Evolutionary conservation across 2,797 vertebrate genomes (phyloP), one percentile per base, ranked within the genome.

Genomic region (Amniataba percoides): DNA sequence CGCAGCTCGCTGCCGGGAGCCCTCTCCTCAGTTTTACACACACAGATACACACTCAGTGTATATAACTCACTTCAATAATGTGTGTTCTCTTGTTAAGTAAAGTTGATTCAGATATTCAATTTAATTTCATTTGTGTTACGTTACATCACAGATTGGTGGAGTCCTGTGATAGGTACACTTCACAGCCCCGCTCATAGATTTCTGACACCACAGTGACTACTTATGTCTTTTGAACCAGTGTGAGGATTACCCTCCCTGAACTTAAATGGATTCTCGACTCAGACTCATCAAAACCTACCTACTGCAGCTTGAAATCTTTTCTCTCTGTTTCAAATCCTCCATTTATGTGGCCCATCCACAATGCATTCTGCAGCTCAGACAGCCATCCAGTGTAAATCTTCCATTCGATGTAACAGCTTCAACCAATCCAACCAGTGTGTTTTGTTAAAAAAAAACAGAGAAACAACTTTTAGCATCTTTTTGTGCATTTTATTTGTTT

Each of bases 1-100:
- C 71, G 78, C 85, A 86, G 81, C 85, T 88, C 71, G 13, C 68
- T 58, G 62, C 39, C 18, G 46, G 75, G 51, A 52, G 56, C 46
- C 63, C 21, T 75, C 65, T 25, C 66, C 49, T 53, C 34, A 66
- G 15, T 8, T 14, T 9, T 21, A 49, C 39, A 57, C 68, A 63
- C 13, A 59, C 39, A 25, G 0, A 64, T 0, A 63, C 42, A 77
- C 7, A 31, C 1, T 39, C 39, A 72, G 4, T 48, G 46, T 21
- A 57, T 36, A 65, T 31, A 52, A 64, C 19, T 10, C 23, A 42
- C 10, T 18, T 27, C 25, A 63, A 61, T 57, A 39, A 25, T 69
- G 40, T 56, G 48, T 64, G n/a, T n/a, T n/a, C n/a, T n/a, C n/a
- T n/a, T n/a, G n/a, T n/a, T n/a, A n/a, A 71, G 69, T 34, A 39